Evolutionary conservation across 2,113 vertebrate genomes (phyloP).

Genomic region (Pomatorhinus ruficollis): DNA sequence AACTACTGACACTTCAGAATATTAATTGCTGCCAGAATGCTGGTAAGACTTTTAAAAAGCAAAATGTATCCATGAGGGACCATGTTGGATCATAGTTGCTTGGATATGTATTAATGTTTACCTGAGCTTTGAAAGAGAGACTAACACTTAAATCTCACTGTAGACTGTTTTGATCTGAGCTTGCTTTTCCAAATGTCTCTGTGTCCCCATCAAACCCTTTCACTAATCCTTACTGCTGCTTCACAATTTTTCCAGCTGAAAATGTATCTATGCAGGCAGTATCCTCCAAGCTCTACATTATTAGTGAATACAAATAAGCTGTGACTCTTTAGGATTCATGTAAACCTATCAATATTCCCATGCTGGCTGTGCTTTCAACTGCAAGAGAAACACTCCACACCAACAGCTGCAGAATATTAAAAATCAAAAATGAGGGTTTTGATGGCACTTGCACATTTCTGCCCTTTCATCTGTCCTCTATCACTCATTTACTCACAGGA

Average conservation of each 20-base stretch:
- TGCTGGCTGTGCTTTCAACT: not conserved
- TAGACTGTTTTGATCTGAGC: not conserved
- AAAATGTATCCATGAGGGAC: not conserved
- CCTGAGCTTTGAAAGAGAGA: not conserved
- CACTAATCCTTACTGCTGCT: not conserved
- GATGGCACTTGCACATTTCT: constrained; percentile 7
- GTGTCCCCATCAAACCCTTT: not conserved
- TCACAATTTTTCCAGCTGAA: not conserved
- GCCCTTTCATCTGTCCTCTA: constrained; percentile 39
- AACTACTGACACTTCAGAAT: not conserved
- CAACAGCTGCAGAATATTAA: constrained; percentile 35
- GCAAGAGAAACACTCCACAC: not conserved
- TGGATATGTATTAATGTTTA: not conserved
- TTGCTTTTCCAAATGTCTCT: not conserved
- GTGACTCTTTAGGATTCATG: not conserved
- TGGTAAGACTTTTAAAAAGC: not conserved
- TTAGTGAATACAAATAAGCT: constrained; percentile 2
- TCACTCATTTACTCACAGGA: constrained; percentile 5
- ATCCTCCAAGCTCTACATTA: not conserved
- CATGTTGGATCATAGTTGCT: not conserved
- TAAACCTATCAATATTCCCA: constrained; percentile 1
- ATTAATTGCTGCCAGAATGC: not conserved
- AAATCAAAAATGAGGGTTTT: not conserved
- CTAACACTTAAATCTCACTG: not conserved
- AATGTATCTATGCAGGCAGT: not conserved